A percentile compares a stretch with the other conserved stretches of the same genome.
Evolutionary conservation across 2,888 invertebrate genomes (phyloP).

Genomic region (Cantharis flavilabris): DNA sequence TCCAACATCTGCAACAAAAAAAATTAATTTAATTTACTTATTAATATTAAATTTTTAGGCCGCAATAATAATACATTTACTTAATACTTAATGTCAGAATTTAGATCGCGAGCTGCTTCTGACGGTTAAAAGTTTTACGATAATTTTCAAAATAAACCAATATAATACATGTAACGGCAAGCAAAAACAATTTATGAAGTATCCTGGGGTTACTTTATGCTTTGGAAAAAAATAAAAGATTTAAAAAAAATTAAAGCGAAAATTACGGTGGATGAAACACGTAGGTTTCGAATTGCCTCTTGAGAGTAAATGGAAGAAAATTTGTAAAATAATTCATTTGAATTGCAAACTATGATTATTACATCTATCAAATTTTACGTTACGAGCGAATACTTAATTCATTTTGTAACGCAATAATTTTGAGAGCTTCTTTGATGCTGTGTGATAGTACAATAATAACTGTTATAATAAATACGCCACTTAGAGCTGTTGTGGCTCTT

Average conservation of each 20-base stretch:
- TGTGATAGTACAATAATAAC: not conserved
- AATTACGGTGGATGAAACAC: not conserved
- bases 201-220: not conserved
- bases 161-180: not conserved
- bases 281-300: not conserved
- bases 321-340: not conserved
- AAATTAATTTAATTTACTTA: not conserved
- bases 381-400: not conserved
- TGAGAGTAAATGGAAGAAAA: not conserved
- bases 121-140: not conserved
- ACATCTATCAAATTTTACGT: not conserved
- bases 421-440: not conserved
- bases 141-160: not conserved
- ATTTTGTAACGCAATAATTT: not conserved
- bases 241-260: not conserved
- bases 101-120: not conserved
- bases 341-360: not conserved
- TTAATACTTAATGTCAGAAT: not conserved
- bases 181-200: not conserved
- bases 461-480: not conserved
- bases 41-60: not conserved
- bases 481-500: not conserved
- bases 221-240: not conserved
- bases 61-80: not conserved
- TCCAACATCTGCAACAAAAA: conserved; percentile 52